Conservation (phyloP, 2,888 invertebrate genomes). For the Ceraclea dissimilis region DNA sequence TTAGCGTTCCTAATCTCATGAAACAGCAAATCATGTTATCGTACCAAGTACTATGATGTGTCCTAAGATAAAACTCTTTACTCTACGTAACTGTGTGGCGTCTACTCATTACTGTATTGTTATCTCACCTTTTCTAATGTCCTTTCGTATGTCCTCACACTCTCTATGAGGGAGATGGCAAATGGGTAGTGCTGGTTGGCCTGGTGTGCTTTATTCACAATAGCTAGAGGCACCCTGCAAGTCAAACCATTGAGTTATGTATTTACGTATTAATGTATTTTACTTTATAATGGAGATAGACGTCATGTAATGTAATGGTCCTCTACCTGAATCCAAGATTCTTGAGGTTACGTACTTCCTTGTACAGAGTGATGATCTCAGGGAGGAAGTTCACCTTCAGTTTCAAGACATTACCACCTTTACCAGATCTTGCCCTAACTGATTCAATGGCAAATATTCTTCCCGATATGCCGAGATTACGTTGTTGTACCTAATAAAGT, state of each 20-base stretch:
- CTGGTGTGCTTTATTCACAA: constrained; percentile 98
- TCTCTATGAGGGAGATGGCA: constrained; percentile 96
- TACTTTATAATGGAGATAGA: too few relatives aligned
- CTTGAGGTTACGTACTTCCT: constrained; percentile 95
- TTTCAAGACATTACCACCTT: constrained; percentile 76
- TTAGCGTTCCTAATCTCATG: too few relatives aligned
- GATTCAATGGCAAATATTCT: constrained; percentile 91
- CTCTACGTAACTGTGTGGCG: too few relatives aligned
- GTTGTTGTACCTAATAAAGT: constrained; percentile 64
- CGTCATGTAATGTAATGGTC: too few relatives aligned
- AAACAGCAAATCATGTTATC: too few relatives aligned
- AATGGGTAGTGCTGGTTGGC: constrained; percentile 98
- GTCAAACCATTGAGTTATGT: neutral
- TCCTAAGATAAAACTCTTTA: too few relatives aligned
- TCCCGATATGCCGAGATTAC: constrained; percentile 89
- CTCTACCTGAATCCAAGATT: constrained; percentile 76
- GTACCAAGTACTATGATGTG: too few relatives aligned
- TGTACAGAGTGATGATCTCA: constrained; percentile 95
- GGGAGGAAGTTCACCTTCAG: constrained; percentile 92
- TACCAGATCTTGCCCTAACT: constrained; percentile 66
- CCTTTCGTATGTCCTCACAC: constrained; percentile 93
- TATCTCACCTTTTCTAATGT: constrained; percentile 85
- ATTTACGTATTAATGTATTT: too few relatives aligned
- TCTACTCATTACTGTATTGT: too few relatives aligned
- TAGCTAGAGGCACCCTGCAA: constrained; percentile 85